Percentiles rank a stretch among this genome's conserved stretches.
Conservation (phyloP, 2,113 vertebrate genomes). For the Macquaria ambigua region DNA sequence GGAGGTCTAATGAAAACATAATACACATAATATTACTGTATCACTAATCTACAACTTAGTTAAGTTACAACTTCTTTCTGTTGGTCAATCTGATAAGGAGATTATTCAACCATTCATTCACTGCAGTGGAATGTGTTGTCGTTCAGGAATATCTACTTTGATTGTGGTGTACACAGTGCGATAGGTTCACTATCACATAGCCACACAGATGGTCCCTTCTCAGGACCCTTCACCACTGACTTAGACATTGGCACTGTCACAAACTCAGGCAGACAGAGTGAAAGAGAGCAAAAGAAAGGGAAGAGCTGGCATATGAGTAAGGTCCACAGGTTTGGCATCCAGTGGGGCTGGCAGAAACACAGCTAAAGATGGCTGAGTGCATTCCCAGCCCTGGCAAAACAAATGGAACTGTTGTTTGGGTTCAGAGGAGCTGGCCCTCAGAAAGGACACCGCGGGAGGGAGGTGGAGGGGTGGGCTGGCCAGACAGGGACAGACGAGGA, state of each 20-base stretch:
- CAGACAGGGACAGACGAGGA: slow-evolving; percentile 75
- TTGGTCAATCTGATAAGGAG: background rate
- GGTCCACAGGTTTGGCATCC: slow-evolving; percentile 75
- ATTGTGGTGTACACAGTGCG: background rate
- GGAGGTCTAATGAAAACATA: background rate
- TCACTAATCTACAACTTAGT: background rate
- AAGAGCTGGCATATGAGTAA: slow-evolving; percentile 65
- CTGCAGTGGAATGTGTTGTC: background rate
- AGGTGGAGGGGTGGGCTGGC: slow-evolving; percentile 62
- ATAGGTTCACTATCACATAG: slow-evolving; percentile 29
- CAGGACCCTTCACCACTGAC: slow-evolving; percentile 56
- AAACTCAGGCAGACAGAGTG: slow-evolving; percentile 49
- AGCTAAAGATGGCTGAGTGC: slow-evolving; percentile 74
- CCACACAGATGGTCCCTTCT: slow-evolving; percentile 41
- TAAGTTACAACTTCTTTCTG: background rate
- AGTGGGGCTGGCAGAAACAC: slow-evolving; percentile 68
- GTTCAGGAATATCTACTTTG: background rate
- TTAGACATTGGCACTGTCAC: slow-evolving; percentile 51
- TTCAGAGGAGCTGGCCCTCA: slow-evolving; percentile 77
- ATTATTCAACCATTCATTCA: background rate
- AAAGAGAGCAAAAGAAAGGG: slow-evolving; percentile 60
- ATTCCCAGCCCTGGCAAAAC: slow-evolving; percentile 77
- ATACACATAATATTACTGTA: background rate
- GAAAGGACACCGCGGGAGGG: slow-evolving; percentile 67
- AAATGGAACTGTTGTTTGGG: slow-evolving; percentile 82